Evolutionary conservation across 92 coral and sea anemone species (phyloP).

Genomic region (Paragorgia papillata): DNA sequence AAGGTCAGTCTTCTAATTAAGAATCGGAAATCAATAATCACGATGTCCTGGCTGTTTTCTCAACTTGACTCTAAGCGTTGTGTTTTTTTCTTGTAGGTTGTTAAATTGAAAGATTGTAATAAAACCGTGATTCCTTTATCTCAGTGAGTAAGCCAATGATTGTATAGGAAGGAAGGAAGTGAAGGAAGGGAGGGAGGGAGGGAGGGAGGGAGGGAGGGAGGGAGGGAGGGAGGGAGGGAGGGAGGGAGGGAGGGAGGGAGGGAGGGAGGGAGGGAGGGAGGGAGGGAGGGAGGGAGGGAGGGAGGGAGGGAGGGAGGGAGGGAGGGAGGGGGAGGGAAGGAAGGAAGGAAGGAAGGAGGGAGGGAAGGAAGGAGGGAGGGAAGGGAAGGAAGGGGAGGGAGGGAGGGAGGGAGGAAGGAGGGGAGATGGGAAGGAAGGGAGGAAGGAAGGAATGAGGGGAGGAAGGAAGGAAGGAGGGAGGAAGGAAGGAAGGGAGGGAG

Average conservation of each 20-base stretch:
- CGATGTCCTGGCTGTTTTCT: no score
- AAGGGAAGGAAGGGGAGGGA: no score
- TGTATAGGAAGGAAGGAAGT: neutral
- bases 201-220: neutral
- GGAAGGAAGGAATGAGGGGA: no score
- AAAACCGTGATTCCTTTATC: neutral
- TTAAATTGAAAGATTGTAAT: slow-evolving; percentile 10
- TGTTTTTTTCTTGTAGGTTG: neutral
- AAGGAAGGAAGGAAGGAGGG: no score
- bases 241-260: neutral
- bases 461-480: no score
- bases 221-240: neutral
- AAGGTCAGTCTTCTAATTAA: slow-evolving; percentile 64
- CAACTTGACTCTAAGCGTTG: no score
- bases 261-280: neutral
- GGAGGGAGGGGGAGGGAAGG: no score
- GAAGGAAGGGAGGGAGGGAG: no score
- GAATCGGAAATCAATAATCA: no score
- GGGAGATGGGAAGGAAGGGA: neutral
- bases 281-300: neutral
- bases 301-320: neutral
- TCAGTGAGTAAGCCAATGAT: neutral
- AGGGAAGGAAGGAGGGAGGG: no score
- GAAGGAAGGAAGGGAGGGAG: neutral
- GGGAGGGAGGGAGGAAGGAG: no score